Percentiles rank a stretch among this genome's conserved stretches.
These are phyloP conservation scores for Zaprionus taronus DNA, from an alignment of 1,140 invertebrate genomes.

Conservation along the genomic window DNA sequence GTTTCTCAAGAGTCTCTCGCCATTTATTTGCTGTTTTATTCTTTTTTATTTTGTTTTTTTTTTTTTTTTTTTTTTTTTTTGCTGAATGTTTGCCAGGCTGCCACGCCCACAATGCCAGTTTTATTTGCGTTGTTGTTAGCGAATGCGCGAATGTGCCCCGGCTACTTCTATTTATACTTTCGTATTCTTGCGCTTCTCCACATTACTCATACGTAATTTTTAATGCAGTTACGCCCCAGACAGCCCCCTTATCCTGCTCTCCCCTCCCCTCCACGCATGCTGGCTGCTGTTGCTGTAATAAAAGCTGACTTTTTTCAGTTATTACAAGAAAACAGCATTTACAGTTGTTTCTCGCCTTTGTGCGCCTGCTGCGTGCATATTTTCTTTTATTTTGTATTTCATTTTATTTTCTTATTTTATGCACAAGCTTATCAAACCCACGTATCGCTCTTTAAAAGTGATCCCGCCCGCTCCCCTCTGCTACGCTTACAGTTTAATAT, in stretches of 20 bases:
- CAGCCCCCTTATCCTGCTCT: neutral
- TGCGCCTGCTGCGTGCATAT: constrained; percentile 19
- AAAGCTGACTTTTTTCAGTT: constrained; percentile 48
- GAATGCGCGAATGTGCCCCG: constrained; percentile 19
- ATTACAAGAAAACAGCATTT: constrained; percentile 39
- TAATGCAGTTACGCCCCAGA: constrained; percentile 46
- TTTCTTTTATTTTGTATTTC: constrained; percentile 22
- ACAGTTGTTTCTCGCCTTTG: constrained; percentile 26
- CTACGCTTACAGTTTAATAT: neutral
- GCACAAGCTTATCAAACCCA: neutral
- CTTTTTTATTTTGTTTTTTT: neutral
- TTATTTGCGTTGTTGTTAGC: constrained; percentile 47
- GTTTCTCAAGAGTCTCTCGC: constrained; percentile 20
- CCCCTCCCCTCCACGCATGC: neutral
- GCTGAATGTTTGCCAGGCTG: constrained; percentile 21
- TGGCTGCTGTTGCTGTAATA: constrained; percentile 36
- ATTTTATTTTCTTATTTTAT: constrained; percentile 2
- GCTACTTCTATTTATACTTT: constrained; percentile 39
- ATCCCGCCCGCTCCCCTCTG: neutral
- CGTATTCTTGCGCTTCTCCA: constrained; percentile 11
- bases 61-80: neutral
- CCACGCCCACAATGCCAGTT: constrained; percentile 38
- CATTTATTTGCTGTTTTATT: constrained; percentile 13
- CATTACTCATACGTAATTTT: constrained; percentile 49
- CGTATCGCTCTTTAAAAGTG: neutral